Conservation (phyloP, 2,888 invertebrate species). For the Tetranychus piercei region DNA sequence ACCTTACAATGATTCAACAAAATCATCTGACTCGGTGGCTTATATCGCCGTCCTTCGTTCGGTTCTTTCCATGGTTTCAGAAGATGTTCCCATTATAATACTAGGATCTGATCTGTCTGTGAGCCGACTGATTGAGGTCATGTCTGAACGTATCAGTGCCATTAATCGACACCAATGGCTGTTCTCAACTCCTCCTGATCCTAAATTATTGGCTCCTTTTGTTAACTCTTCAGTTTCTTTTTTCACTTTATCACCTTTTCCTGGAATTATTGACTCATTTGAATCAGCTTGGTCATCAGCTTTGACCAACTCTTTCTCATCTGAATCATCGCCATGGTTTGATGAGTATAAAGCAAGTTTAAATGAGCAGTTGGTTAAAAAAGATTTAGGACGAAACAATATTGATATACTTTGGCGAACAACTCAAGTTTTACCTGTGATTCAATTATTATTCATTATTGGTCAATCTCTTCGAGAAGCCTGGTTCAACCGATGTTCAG, state of each 20-base stretch:
- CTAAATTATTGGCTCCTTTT: neutral
- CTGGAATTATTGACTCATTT: conserved; percentile 3
- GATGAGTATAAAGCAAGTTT: neutral
- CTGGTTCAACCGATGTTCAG: conserved; percentile 29
- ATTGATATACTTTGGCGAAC: conserved; percentile 24
- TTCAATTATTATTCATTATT: conserved; percentile 29
- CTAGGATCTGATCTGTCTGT: neutral
- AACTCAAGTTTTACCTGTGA: conserved; percentile 25
- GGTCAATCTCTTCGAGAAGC: conserved; percentile 30
- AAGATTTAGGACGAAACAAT: neutral
- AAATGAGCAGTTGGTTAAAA: neutral
- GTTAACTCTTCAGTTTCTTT: neutral
- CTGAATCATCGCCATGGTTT: neutral
- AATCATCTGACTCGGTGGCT: neutral
- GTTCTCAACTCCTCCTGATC: conserved; percentile 5
- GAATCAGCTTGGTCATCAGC: conserved; percentile 1
- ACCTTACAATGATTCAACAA: conserved; percentile 12
- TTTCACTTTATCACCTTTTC: neutral
- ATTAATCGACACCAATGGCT: conserved; percentile 3
- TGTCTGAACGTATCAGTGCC: neutral
- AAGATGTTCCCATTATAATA: conserved; percentile 8
- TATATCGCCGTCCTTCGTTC: neutral
- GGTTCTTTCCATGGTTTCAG: neutral
- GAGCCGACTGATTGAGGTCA: neutral
- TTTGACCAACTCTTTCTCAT: neutral